Evolutionary conservation across 2,888 invertebrate genomes (phyloP).

Genomic region (Onthophagus sagittarius): DNA sequence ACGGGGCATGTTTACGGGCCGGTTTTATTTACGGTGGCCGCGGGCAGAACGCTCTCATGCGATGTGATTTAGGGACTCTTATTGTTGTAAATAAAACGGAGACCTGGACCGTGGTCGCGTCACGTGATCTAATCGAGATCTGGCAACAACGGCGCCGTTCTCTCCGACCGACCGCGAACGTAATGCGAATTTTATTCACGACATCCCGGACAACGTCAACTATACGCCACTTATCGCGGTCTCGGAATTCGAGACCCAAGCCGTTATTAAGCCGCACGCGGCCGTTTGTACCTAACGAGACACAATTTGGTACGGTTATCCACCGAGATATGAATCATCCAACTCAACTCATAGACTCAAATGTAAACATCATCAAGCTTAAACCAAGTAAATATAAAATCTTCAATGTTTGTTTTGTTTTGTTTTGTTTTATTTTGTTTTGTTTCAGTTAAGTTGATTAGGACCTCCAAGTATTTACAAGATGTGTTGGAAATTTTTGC

Average conservation of each 20-base stretch:
- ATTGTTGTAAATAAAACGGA: background rate
- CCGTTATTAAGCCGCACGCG: slow-evolving; percentile 28
- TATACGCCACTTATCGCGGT: slow-evolving; percentile 39
- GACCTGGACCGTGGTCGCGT: background rate
- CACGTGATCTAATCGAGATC: background rate
- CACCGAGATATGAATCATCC: background rate
- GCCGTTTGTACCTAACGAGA: slow-evolving; percentile 38
- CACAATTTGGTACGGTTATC: slow-evolving; percentile 31
- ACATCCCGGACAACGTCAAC: slow-evolving; percentile 47
- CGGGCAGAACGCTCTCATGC: background rate
- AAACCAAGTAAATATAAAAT: no score
- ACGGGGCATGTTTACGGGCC: background rate
- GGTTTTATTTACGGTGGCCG: background rate
- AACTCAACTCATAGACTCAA: background rate
- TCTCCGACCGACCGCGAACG: background rate
- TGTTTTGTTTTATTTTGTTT: no score
- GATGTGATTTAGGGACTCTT: background rate
- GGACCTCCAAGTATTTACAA: no score
- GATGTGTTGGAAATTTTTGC: background rate
- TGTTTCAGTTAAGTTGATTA: no score
- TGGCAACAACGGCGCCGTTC: background rate
- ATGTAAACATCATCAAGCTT: no score
- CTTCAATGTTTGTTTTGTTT: no score
- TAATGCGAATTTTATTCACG: slow-evolving; percentile 42
- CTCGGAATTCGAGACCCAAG: slow-evolving; percentile 34